Evolutionary conservation across 2,888 invertebrate species (phyloP).

Genomic region (Brenthis ino): DNA sequence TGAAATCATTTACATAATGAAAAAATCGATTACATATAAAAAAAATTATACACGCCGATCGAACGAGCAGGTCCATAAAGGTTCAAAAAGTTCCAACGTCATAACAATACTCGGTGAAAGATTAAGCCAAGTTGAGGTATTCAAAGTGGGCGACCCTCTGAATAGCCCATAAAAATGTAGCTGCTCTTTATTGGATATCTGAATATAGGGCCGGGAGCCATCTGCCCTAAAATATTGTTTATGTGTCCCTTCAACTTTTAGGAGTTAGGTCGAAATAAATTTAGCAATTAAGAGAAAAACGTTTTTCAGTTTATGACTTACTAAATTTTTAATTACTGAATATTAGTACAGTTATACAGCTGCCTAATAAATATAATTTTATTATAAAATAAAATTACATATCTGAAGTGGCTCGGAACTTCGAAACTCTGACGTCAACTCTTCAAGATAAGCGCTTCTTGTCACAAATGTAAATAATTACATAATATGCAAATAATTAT

Average conservation of each 20-base stretch:
- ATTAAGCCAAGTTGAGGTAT: slow-evolving; percentile 69
- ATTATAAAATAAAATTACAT: too few relatives aligned
- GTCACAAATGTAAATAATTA: too few relatives aligned
- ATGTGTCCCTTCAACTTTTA: slow-evolving; percentile 39
- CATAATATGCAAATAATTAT: too few relatives aligned
- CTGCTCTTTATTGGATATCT: slow-evolving; percentile 65
- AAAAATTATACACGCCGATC: slow-evolving; percentile 30
- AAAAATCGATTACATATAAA: background rate
- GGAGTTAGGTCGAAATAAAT: slow-evolving; percentile 33
- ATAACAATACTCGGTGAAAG: slow-evolving; percentile 67
- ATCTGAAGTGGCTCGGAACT: too few relatives aligned
- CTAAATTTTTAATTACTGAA: slow-evolving; percentile 5
- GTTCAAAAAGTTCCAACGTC: slow-evolving; percentile 59
- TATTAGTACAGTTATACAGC: too few relatives aligned
- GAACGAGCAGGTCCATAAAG: slow-evolving; percentile 46
- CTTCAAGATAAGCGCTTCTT: too few relatives aligned
- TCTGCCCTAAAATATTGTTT: slow-evolving; percentile 50
- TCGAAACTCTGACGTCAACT: too few relatives aligned
- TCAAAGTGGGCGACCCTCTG: slow-evolving; percentile 62
- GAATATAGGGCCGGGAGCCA: slow-evolving; percentile 54
- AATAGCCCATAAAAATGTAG: slow-evolving; percentile 69
- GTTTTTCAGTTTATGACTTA: slow-evolving; percentile 23
- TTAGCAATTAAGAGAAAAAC: slow-evolving; percentile 28
- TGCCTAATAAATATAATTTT: too few relatives aligned
- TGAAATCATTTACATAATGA: background rate